Percentiles rank a stretch among this genome's conserved stretches.
Evolutionary conservation across 2,888 invertebrate species (phyloP).

Genomic region (Drosophila yooni): DNA sequence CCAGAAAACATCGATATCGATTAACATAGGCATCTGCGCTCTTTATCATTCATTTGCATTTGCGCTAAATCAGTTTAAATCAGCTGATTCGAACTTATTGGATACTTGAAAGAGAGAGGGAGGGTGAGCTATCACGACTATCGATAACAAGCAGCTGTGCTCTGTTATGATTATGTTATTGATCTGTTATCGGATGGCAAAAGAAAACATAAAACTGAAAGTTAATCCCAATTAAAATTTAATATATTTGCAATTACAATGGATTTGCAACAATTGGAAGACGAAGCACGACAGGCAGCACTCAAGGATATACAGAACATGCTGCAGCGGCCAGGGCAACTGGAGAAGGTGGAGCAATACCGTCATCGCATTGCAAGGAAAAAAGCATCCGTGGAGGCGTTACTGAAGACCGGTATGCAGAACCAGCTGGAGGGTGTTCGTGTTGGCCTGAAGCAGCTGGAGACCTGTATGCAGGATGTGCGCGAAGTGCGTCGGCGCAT

Average conservation of each 20-base stretch:
- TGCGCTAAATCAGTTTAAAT: neutral
- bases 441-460: slow-evolving; percentile 95
- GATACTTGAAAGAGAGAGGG: neutral
- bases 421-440: slow-evolving; percentile 98
- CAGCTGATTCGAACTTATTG: neutral
- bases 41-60: neutral
- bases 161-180: slow-evolving; percentile 1
- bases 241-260: slow-evolving; percentile 54
- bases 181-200: neutral
- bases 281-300: slow-evolving; percentile 91
- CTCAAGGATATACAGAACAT: slow-evolving; percentile 95
- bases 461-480: slow-evolving; percentile 94
- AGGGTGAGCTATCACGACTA: neutral
- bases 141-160: slow-evolving; percentile 9
- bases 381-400: slow-evolving; percentile 84
- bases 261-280: slow-evolving; percentile 89
- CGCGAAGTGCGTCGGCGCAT: slow-evolving; percentile 90
- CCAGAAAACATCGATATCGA: slow-evolving; percentile 2
- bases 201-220: neutral
- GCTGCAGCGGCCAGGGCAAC: slow-evolving; percentile 96
- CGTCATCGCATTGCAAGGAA: slow-evolving; percentile 84
- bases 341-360: slow-evolving; percentile 91
- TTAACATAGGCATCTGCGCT: neutral
- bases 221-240: neutral
- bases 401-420: slow-evolving; percentile 98